phyloP scores from a whole-genome alignment of 2,797 vertebrate species.

The Artibeus lituratus region DNA sequence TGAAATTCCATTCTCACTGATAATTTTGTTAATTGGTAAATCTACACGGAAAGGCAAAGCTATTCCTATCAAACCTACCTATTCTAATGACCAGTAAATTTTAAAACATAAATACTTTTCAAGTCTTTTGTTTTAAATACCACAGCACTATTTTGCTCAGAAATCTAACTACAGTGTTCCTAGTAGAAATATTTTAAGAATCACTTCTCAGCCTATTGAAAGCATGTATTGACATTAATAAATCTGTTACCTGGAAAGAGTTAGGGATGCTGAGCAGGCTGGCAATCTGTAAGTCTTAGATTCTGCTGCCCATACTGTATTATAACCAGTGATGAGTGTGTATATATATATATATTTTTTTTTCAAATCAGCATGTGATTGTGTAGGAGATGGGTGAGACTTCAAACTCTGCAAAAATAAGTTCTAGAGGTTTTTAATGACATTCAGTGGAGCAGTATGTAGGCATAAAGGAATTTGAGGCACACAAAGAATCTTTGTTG shows the following conservation, averaged over 20 bases:
- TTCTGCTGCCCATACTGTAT: neutral
- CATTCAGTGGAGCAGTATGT: slow-evolving; percentile 80
- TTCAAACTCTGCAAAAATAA: slow-evolving; percentile 69
- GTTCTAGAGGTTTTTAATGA: slow-evolving; percentile 73
- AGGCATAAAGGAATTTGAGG: slow-evolving; percentile 81
- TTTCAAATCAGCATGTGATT: slow-evolving; percentile 36
- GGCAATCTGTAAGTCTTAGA: slow-evolving; percentile 42
- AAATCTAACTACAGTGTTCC: neutral
- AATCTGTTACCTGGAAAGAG: slow-evolving; percentile 74
- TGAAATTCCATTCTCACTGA: neutral
- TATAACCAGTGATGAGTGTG: neutral
- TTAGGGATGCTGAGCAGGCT: slow-evolving; percentile 34
- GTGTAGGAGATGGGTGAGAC: slow-evolving; percentile 63
- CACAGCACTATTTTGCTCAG: neutral
- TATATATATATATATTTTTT: neutral
- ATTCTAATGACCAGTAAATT: neutral
- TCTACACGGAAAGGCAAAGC: neutral
- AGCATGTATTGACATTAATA: neutral
- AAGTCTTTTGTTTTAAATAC: slow-evolving; percentile 6
- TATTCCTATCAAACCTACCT: neutral
- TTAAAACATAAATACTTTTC: neutral
- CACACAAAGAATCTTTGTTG: slow-evolving; percentile 80
- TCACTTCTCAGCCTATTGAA: neutral
- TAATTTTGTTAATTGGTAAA: neutral
- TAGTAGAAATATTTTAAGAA: slow-evolving; percentile 25